Base-by-base conservation (phyloP, 2,113 vertebrate genomes). In the Lasiurus borealis region DNA sequence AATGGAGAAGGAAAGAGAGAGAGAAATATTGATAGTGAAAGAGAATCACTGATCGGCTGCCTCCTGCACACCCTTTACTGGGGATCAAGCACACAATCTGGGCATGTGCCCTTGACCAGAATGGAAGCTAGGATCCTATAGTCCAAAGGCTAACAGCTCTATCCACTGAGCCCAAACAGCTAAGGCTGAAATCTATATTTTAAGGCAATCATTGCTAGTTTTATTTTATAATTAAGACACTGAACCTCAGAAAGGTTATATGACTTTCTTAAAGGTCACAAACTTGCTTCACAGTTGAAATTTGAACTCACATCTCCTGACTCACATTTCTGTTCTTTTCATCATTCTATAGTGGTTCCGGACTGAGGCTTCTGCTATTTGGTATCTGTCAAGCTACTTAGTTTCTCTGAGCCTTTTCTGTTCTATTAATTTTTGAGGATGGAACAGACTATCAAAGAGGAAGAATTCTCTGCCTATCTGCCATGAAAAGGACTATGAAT, bases 241-340 rank as follows among this genome's bases (percentile, higher is more conserved):
- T 54, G 84, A 76, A 93, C 8, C 8, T 82, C 52, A 83, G 46
- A 91, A 71, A 80, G 19, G 1, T 52, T 59, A n/a, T 14, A 23
- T 71, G 66, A 76, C 14, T 85, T 83, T 89, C 40, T 84, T 62
- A 64, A 66, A 66, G 52, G 14, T 50, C 23, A 44, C 4, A 83
- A 36, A 88, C 34, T 52, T 86, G 25, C 62, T 84, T 91, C 66
- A 64, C 25, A 73, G 66, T 77, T 90, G 57, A 84, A 92, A 85
- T 72, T 12, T 89, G 88, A 90, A 80, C n/a, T 52, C 59, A 1
- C 11, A n/a, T 36, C 40, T 64, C 64, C 31, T 48, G 34, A 75
- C 7, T 44, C 21, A 52, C n/a, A 4, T 50, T 88, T 83, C 40
- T 93, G 34, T 44, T 73, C 8, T 90, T 84, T 57, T 82, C 18